Evolutionary conservation across 2,113 vertebrate species (phyloP).

Genomic region (Heterotilapia buettikoferi): DNA sequence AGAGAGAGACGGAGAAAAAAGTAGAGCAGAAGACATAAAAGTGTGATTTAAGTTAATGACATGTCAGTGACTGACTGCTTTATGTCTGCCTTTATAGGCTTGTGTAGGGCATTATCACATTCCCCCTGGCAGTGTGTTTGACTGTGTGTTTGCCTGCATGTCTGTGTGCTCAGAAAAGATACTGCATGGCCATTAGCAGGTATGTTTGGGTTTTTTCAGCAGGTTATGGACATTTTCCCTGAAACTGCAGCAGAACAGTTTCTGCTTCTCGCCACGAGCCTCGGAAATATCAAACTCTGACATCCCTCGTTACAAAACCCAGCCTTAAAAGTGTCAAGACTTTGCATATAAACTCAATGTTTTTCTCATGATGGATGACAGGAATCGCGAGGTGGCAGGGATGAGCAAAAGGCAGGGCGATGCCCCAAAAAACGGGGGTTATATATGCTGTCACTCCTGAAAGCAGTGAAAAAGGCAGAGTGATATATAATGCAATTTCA

Average conservation of each 20-base stretch:
- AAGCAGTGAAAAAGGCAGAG: neutral
- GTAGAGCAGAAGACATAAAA: slow-evolving; percentile 56
- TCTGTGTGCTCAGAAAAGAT: neutral
- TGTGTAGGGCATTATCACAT: slow-evolving; percentile 41
- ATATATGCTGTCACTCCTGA: neutral
- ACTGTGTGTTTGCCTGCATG: slow-evolving; percentile 12
- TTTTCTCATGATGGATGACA: slow-evolving; percentile 8
- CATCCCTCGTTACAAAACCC: neutral
- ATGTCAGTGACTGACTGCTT: slow-evolving; percentile 62
- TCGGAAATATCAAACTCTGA: neutral
- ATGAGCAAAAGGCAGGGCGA: neutral
- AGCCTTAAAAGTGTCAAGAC: neutral
- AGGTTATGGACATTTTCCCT: neutral
- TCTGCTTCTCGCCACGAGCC: neutral
- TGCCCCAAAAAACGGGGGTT: neutral
- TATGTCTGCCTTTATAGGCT: slow-evolving; percentile 56
- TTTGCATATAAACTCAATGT: slow-evolving; percentile 6
- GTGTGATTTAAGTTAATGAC: slow-evolving; percentile 70
- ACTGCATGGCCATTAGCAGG: neutral
- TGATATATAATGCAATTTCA: slow-evolving; percentile 29
- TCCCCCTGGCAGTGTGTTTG: slow-evolving; percentile 16
- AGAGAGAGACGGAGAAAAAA: slow-evolving; percentile 20
- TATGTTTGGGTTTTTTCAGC: neutral
- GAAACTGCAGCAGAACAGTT: neutral
- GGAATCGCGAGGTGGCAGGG: neutral